Evolutionary conservation across 30 jellyfish, hydroid and myxozoan species (phyloP), one percentile per base, ranked within the genome.

Genomic region (Chrysaora quinquecirrha): DNA sequence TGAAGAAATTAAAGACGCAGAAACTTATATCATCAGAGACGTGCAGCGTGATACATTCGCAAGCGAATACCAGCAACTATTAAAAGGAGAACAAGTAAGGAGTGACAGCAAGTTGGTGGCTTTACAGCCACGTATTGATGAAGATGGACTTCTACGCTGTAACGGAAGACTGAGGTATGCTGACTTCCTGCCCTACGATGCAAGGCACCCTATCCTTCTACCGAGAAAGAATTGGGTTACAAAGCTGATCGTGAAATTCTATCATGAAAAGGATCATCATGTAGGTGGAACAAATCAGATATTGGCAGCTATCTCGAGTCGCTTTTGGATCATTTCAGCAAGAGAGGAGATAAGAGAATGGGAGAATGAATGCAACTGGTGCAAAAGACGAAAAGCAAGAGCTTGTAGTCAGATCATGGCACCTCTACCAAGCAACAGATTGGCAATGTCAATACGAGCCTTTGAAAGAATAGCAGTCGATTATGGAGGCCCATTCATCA

Each of bases 401-500:
- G 49, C 78, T 25, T 14, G 46, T 2, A 43, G 47, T 20, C 91
- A 75, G 29, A 49, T 48, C 24, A 75, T 62, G 96, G 91, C 85
- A 34, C 96, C 90, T 0, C 77, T 76, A 29, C 79, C 80, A 46
- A 30, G 31, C 28, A 49, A 10, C 30, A 63, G 91, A 24, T 2
- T 54, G n/a, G 62, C 65, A 49, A 0, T 76, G 19, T 30, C 92
- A 32, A 21, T n/a, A 46, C 71, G 71, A 43, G 96, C 91, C 16
- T 86, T 86, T 31, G 69, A 10, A 64, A 62, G 80, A 74, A 63
- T 34, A 33, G 87, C 91, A 7, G 80, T 86, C 11, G 90, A 86
- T 48, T 86, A 10, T 76, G 92, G 64, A 14, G 96, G 92, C 18
- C 85, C 90, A 31, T 76, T 86, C 54, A 28, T 61, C n/a, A 86